These are phyloP conservation scores for Hipposideros armiger DNA, from an alignment of 2,113 vertebrate genomes.

Conservation along the genomic window DNA sequence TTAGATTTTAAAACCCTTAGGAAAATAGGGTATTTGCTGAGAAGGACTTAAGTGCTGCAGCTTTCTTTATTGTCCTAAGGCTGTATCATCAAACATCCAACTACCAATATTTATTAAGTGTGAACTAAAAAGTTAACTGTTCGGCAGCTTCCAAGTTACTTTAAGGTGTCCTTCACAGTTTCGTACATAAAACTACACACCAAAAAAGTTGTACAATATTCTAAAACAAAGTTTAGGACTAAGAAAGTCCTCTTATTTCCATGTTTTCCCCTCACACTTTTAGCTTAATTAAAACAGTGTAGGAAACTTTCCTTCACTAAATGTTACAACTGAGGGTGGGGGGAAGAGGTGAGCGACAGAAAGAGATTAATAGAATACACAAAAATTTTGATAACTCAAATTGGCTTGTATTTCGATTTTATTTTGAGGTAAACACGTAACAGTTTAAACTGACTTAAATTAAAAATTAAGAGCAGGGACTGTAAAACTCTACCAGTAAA, in stretches of 20 bases:
- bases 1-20: conserved; percentile 43
- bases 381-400: not conserved
- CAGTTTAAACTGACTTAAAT: conserved; percentile 42
- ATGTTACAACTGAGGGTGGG: not conserved
- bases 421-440: not conserved
- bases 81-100: conserved; percentile 10
- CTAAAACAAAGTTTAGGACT: conserved; percentile 26
- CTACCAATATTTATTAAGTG: conserved; percentile 14
- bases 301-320: conserved; percentile 2
- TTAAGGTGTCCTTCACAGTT: conserved; percentile 5
- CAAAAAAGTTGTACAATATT: not conserved
- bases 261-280: not conserved
- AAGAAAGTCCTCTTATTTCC: conserved; percentile 5
- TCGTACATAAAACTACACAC: conserved; percentile 17
- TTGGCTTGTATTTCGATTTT: not conserved
- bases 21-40: conserved; percentile 25
- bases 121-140: conserved; percentile 5
- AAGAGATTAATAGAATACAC: not conserved
- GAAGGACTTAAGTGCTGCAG: not conserved
- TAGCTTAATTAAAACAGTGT: not conserved
- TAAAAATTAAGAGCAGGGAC: conserved; percentile 10
- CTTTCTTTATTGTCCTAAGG: conserved; percentile 31
- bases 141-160: not conserved
- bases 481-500: conserved; percentile 11
- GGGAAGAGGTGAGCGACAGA: not conserved